These are phyloP conservation scores for Micronycteris hirsuta DNA, from an alignment of 2,113 vertebrate genomes.

Conservation along the genomic window DNA sequence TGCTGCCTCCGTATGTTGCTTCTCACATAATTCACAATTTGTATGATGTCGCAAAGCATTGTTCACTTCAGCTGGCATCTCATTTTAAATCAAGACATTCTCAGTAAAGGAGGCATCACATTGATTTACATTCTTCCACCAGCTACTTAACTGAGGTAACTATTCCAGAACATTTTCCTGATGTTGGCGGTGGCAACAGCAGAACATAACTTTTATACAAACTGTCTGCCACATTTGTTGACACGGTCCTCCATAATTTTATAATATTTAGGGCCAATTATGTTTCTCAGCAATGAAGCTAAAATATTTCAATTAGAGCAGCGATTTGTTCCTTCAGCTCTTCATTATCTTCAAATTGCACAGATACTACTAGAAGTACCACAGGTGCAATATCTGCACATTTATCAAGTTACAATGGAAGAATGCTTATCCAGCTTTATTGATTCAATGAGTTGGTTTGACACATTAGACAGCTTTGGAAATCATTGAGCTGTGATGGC, in stretches of 20 bases:
- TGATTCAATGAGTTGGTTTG: not conserved
- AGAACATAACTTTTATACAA: not conserved
- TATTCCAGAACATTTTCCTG: not conserved
- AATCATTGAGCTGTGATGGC: not conserved
- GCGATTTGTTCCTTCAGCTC: not conserved
- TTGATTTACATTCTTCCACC: not conserved
- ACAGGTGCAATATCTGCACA: not conserved
- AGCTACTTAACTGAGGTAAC: not conserved
- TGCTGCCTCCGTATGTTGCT: too few species aligned
- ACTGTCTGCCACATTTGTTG: not conserved
- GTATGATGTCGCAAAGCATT: not conserved
- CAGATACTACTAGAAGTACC: not conserved
- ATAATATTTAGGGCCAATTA: not conserved
- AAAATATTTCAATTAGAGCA: not conserved
- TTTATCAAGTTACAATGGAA: not conserved
- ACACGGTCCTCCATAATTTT: not conserved
- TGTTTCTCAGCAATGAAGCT: not conserved
- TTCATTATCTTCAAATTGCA: not conserved
- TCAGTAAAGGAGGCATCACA: not conserved
- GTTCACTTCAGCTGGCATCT: not conserved
- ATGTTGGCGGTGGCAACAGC: not conserved
- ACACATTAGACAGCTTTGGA: not conserved
- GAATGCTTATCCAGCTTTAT: not conserved
- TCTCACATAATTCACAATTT: not conserved
- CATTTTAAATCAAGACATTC: not conserved